A percentile compares a stretch with the other conserved stretches of the same genome.
phyloP scores from a whole-genome alignment of 2,888 invertebrate genomes.

The Amphipoea oculea region DNA sequence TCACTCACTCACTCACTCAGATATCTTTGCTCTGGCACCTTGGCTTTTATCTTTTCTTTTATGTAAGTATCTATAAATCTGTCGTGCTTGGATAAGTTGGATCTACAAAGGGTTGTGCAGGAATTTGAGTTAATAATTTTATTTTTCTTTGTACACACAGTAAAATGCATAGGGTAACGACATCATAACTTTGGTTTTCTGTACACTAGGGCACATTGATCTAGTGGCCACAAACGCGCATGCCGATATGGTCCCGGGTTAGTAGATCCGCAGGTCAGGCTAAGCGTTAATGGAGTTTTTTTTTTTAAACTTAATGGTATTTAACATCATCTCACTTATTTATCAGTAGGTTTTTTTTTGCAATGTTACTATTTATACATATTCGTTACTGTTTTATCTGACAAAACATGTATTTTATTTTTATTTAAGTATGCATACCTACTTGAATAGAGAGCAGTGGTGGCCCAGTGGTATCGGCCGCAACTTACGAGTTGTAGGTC shows the following conservation, averaged over 20 bases:
- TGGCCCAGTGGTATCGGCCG: too few relatives aligned
- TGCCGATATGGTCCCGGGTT: neutral
- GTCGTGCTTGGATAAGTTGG: neutral
- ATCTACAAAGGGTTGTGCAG: neutral
- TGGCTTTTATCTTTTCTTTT: slow-evolving; percentile 4
- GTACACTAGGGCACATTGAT: neutral
- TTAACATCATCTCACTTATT: neutral
- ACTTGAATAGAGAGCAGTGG: too few relatives aligned
- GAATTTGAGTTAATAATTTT: neutral
- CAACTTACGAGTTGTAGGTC: too few relatives aligned
- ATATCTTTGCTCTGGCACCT: slow-evolving; percentile 22
- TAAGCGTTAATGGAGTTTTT: too few relatives aligned
- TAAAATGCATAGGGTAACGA: neutral
- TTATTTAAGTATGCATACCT: too few relatives aligned
- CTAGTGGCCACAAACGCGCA: neutral
- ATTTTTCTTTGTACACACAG: neutral
- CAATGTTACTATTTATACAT: too few relatives aligned
- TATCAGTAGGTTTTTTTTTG: too few relatives aligned
- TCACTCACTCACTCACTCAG: slow-evolving; percentile 16
- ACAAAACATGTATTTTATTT: too few relatives aligned
- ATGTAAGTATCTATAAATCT: neutral
- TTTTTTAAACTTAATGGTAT: neutral
- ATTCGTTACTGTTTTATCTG: too few relatives aligned
- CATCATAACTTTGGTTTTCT: neutral
- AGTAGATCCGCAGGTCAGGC: neutral